Evolutionary conservation across 2,113 vertebrate genomes (phyloP), one percentile per base, ranked within the genome.

Genomic region (Pollachius pollachius): DNA sequence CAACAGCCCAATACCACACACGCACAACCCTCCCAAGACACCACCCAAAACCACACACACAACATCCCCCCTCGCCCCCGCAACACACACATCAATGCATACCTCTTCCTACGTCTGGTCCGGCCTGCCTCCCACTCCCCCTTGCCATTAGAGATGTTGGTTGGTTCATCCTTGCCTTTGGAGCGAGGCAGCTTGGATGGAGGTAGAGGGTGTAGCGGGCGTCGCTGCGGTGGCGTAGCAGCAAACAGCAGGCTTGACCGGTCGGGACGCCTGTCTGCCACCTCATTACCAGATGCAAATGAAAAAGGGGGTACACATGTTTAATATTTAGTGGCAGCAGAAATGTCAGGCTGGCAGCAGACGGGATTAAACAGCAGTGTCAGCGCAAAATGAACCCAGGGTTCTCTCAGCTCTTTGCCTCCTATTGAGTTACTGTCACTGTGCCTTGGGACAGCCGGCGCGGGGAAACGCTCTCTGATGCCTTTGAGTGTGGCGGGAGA

Each of bases 391-490:
- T 89, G 87, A 91, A 91, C 87, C 87, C 84, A 69, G 85, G 85
- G 88, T 89, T 91, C 91, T 90, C 89, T 91, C 88, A 88, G 89
- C 91, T 87, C 89, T 91, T 92, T 90, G 87, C 88, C 91, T 91
- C 90, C 89, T 90, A 93, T 92, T 91, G 90, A 92, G 91, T 93
- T 92, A 91, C 89, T 92, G 91, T 93, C 91, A 91, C 90, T 87
- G 90, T 92, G 89, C 90, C 91, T 92, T 91, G 80, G 74, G 83
- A 85, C 85, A 83, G 88, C 86, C 85, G 72, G 87, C 87, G 21
- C 2, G 87, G 84, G 87, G 88, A 92, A 90, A 91, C 85, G 85
- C 80, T 82, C 88, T 73, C 72, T 84, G 88, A 92, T 90, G 88
- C 84, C 87, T 89, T 87, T 88, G 88, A 90, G 85, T 81, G 87